These are phyloP conservation scores for Monomorium pharaonis DNA, from an alignment of 1,140 invertebrate species.

Conservation along the genomic window DNA sequence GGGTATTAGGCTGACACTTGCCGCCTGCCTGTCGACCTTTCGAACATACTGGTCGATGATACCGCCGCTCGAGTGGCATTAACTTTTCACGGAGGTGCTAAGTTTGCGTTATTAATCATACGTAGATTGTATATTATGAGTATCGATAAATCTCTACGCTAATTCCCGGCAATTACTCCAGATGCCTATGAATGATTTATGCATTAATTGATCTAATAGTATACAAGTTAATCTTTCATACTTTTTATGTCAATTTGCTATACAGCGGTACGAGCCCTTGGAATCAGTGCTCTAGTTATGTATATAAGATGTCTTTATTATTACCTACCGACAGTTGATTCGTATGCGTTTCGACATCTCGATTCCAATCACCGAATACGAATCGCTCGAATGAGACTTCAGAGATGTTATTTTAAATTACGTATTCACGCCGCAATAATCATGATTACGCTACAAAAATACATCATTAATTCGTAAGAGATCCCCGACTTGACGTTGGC, in stretches of 20 bases:
- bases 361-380: background rate
- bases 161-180: background rate
- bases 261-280: background rate
- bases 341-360: constrained; percentile 21
- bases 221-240: too few species aligned
- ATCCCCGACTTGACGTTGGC: constrained; percentile 6
- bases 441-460: constrained; percentile 4
- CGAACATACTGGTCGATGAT: constrained; percentile 4
- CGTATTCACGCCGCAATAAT: background rate
- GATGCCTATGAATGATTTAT: background rate
- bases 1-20: constrained; percentile 28
- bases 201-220: background rate
- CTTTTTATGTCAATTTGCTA: background rate
- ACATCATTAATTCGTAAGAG: constrained; percentile 32
- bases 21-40: constrained; percentile 31
- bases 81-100: constrained; percentile 41
- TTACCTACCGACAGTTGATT: background rate
- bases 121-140: background rate
- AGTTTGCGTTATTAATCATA: constrained; percentile 21
- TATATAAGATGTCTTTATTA: background rate
- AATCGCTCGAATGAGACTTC: background rate
- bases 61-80: constrained; percentile 25
- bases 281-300: background rate
- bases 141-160: background rate
- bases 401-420: background rate